Conservation (phyloP, 2,888 invertebrate genomes). For the Eumacrocentrus americanus region DNA sequence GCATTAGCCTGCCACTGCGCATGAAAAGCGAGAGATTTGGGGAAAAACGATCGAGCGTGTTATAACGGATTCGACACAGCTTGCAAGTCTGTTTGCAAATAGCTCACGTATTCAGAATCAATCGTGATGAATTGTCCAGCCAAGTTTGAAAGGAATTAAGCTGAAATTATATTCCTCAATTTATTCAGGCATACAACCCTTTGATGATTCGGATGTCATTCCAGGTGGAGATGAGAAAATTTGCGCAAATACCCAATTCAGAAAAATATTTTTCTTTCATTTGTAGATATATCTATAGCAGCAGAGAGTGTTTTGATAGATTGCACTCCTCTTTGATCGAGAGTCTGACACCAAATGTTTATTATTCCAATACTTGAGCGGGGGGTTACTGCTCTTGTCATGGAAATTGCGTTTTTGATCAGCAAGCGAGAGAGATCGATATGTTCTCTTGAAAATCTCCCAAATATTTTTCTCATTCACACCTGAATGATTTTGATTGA, state of each 20-base stretch:
- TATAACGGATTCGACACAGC: conserved; percentile 60
- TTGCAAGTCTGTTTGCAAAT: conserved; percentile 60
- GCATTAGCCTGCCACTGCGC: conserved; percentile 45
- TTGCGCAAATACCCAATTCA: conserved; percentile 31
- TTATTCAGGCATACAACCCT: conserved; percentile 5
- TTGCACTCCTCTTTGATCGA: conserved; percentile 25
- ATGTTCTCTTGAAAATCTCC: conserved; percentile 1
- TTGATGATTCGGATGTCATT: neutral
- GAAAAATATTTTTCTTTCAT: conserved; percentile 55
- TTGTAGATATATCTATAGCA: conserved; percentile 24
- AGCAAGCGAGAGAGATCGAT: neutral
- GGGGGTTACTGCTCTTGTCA: conserved; percentile 29
- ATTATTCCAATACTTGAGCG: conserved; percentile 37
- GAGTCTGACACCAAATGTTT: conserved; percentile 33
- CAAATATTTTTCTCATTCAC: neutral
- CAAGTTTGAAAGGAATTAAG: too few species aligned
- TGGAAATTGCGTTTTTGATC: conserved; percentile 32
- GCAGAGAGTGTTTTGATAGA: conserved; percentile 37
- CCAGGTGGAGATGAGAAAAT: conserved; percentile 19
- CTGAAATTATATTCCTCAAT: too few species aligned
- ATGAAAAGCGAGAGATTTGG: conserved; percentile 50
- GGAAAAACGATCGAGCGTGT: conserved; percentile 55
- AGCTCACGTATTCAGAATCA: conserved; percentile 53
- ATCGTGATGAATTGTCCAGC: too few species aligned
- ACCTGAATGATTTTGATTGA: neutral